phyloP scores from a whole-genome alignment of 2,888 invertebrate genomes.

The Leptinotarsa rubiginosa region DNA sequence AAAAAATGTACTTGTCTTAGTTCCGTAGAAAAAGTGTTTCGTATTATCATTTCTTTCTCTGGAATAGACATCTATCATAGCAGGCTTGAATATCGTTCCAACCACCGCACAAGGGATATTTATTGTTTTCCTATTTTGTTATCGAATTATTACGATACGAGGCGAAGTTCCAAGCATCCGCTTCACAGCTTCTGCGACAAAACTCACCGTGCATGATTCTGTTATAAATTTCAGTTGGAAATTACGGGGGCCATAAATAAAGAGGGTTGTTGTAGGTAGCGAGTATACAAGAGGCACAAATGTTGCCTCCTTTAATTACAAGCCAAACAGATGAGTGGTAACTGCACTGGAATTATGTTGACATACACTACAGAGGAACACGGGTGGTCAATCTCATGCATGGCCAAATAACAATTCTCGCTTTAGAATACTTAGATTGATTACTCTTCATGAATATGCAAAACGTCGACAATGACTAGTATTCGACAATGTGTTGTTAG shows the following conservation, averaged over 20 bases:
- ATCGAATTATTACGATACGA: slow-evolving; percentile 2
- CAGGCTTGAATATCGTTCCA: too few species aligned
- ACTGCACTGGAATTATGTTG: slow-evolving; percentile 7
- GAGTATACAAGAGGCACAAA: slow-evolving; percentile 55
- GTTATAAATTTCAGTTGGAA: slow-evolving; percentile 53
- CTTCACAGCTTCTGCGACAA: slow-evolving; percentile 3
- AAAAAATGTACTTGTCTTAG: too few species aligned
- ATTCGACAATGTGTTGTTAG: too few species aligned
- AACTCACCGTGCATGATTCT: slow-evolving; percentile 48
- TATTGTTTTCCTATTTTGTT: slow-evolving; percentile 8
- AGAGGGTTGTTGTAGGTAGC: slow-evolving; percentile 49
- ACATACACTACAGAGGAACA: not conserved
- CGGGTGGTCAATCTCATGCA: not conserved
- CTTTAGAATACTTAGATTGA: not conserved
- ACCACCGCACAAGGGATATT: not conserved
- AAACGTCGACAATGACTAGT: too few species aligned
- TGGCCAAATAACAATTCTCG: not conserved
- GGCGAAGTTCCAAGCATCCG: slow-evolving; percentile 10
- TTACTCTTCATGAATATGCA: slow-evolving; percentile 1
- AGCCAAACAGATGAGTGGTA: slow-evolving; percentile 20
- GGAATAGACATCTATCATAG: too few species aligned
- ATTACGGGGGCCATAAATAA: slow-evolving; percentile 57
- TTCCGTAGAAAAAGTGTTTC: too few species aligned
- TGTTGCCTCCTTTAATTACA: slow-evolving; percentile 60
- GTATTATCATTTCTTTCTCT: too few species aligned